These are phyloP conservation scores for Mallotus villosus DNA, from an alignment of 2,797 vertebrate species.

Conservation along the genomic window DNA sequence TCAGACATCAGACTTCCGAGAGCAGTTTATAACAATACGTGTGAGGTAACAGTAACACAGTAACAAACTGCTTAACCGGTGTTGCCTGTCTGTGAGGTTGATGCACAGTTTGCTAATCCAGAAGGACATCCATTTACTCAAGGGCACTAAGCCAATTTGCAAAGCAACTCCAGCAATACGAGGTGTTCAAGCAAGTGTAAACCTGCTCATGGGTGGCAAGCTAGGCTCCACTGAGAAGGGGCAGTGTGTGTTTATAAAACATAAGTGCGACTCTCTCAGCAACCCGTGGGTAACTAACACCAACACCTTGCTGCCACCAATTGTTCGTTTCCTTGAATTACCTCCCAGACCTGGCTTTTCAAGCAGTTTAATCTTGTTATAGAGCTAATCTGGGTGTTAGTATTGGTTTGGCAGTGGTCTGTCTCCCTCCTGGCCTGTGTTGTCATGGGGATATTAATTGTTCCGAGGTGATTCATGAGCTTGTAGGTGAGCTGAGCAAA, in stretches of 20 bases:
- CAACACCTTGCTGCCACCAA: background rate
- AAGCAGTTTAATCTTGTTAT: background rate
- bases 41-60: background rate
- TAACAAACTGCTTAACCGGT: background rate
- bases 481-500: slow-evolving; percentile 32
- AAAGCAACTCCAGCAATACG: slow-evolving; percentile 17
- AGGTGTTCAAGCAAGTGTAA: slow-evolving; percentile 27
- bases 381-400: background rate
- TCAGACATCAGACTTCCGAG: background rate
- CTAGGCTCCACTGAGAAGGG: background rate
- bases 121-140: slow-evolving; percentile 30
- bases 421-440: slow-evolving; percentile 41
- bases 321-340: background rate
- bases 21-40: slow-evolving; percentile 2
- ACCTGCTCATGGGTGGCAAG: background rate
- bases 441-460: slow-evolving; percentile 54
- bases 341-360: slow-evolving; percentile 25
- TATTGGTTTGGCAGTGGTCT: slow-evolving; percentile 38
- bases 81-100: slow-evolving; percentile 9
- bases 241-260: background rate
- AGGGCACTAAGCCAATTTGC: slow-evolving; percentile 39
- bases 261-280: slow-evolving; percentile 1
- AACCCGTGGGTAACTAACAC: background rate
- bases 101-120: slow-evolving; percentile 23
- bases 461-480: slow-evolving; percentile 42